A percentile compares a stretch with the other conserved stretches of the same genome.
phyloP scores from a whole-genome alignment of 1,140 invertebrate genomes.

The Oryctes rhinoceros region DNA sequence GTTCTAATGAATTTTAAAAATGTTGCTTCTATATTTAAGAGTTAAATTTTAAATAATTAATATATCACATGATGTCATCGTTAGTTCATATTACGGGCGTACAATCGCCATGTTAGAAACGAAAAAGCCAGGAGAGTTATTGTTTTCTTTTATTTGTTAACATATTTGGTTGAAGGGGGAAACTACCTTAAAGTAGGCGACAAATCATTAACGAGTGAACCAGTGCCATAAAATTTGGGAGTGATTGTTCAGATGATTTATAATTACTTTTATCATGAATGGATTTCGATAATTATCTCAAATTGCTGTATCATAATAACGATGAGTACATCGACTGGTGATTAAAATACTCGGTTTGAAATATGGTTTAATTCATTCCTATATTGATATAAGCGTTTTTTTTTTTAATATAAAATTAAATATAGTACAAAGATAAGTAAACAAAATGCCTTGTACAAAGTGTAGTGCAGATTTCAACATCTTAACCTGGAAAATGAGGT shows the following conservation, averaged over 20 bases:
- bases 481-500: slow-evolving; percentile 57
- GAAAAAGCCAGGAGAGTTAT: too few species aligned
- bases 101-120: too few species aligned
- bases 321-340: not conserved
- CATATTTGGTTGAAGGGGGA: not conserved
- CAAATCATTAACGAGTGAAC: not conserved
- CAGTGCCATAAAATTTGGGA: not conserved
- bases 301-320: not conserved
- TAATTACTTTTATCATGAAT: slow-evolving; percentile 5
- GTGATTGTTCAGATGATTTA: not conserved
- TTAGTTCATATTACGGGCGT: too few species aligned
- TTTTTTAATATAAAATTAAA: not conserved
- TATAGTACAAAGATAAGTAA: not conserved
- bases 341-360: not conserved
- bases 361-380: not conserved
- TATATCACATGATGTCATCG: too few species aligned
- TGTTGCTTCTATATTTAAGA: too few species aligned
- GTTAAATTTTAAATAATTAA: too few species aligned
- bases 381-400: not conserved
- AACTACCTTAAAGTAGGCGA: not conserved
- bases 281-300: not conserved
- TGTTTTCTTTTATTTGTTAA: not conserved
- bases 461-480: slow-evolving; percentile 56
- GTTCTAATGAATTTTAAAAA: too few species aligned
- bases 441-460: slow-evolving; percentile 55